phyloP scores from a whole-genome alignment of 1,140 invertebrate species.

The Lucilia cuprina region DNA sequence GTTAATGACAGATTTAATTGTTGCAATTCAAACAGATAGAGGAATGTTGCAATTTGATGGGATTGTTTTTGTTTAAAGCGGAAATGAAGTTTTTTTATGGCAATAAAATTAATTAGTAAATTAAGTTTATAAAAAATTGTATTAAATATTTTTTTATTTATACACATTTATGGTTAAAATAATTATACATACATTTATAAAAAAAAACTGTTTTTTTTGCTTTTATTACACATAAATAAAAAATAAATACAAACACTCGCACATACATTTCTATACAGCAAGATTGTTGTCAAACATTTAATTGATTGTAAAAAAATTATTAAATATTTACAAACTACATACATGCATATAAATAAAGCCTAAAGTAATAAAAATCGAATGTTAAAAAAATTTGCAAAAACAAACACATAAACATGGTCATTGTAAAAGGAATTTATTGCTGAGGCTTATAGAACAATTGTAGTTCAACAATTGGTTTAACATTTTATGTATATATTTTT shows the following conservation, averaged over 20 bases:
- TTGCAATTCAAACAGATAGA: background rate
- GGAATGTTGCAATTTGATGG: background rate
- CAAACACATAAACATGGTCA: background rate
- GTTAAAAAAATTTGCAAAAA: background rate
- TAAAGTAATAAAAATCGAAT: background rate
- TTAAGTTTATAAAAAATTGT: slow-evolving; percentile 21
- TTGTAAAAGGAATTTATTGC: slow-evolving; percentile 5
- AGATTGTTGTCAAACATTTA: background rate
- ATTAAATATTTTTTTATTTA: background rate
- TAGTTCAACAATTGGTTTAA: background rate
- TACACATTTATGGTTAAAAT: background rate
- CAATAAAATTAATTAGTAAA: slow-evolving; percentile 35
- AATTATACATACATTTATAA: slow-evolving; percentile 1
- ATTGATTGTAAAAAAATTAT: background rate
- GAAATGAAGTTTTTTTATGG: slow-evolving; percentile 1
- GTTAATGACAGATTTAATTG: background rate
- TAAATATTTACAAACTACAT: background rate
- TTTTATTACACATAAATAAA: background rate
- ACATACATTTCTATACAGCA: background rate
- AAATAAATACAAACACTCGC: background rate
- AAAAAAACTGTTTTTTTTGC: background rate
- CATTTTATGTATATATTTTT: background rate
- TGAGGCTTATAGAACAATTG: background rate
- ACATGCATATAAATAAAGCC: background rate
- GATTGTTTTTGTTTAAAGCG: slow-evolving; percentile 10